Conservation (phyloP, 1,140 invertebrate genomes). For the Macrostomum lignano region DNA sequence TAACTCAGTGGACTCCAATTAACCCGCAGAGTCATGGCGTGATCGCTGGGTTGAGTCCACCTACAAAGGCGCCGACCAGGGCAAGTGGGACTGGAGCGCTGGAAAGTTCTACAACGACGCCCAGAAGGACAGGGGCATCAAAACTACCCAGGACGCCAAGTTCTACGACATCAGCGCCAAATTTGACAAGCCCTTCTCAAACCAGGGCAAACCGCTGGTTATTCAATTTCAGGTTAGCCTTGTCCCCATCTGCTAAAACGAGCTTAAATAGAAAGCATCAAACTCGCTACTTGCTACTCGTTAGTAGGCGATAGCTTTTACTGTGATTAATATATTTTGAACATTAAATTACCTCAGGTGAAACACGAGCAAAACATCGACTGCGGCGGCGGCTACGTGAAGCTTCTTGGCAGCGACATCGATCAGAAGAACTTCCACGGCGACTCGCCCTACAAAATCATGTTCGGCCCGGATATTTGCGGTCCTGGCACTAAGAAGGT, state of each 20-base stretch:
- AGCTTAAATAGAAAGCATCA: too few relatives aligned
- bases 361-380: constrained; percentile 99
- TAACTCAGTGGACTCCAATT: too few relatives aligned
- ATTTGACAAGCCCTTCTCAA: constrained; percentile 57
- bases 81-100: not conserved
- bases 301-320: too few relatives aligned
- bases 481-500: constrained; percentile 93
- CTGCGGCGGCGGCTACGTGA: constrained; percentile 90
- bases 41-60: constrained; percentile 3
- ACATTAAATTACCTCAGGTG: too few relatives aligned
- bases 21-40: constrained; percentile 1
- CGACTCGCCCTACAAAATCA: constrained; percentile 73
- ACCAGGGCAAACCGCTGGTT: constrained; percentile 59
- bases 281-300: too few relatives aligned
- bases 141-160: constrained; percentile 7
- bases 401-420: constrained; percentile 65
- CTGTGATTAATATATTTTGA: too few relatives aligned
- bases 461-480: constrained; percentile 98
- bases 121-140: constrained; percentile 2
- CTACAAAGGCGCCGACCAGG: constrained; percentile 1
- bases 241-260: too few relatives aligned
- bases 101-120: constrained; percentile 3
- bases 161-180: constrained; percentile 63
- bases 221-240: constrained; percentile 73
- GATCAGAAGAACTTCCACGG: constrained; percentile 75